Evolutionary conservation across 37 sponge, comb jelly and placozoan species (phyloP).

Genomic region (Bolinopsis microptera): DNA sequence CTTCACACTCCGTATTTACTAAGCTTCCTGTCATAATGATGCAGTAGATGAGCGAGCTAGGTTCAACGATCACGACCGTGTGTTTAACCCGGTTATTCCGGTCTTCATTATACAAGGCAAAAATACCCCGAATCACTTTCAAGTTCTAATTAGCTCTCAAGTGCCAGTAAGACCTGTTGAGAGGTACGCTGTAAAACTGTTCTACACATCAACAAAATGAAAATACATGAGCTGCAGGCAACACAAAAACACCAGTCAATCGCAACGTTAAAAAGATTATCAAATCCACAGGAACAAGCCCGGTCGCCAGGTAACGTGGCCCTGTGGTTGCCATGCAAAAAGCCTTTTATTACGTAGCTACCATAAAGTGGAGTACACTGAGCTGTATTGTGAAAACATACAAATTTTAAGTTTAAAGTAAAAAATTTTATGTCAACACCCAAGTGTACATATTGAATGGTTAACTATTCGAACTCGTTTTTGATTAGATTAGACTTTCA

Average conservation of each 20-base stretch:
- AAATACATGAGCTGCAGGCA: not conserved
- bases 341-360: constrained; percentile 24
- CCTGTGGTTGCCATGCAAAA: constrained; percentile 7
- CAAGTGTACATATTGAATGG: constrained; percentile 53
- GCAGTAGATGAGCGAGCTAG: not conserved
- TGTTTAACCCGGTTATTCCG: not conserved
- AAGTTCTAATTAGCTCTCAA: constrained; percentile 52
- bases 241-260: not conserved
- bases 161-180: constrained; percentile 47
- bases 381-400: constrained; percentile 51
- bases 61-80: not conserved
- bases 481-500: constrained; percentile 55
- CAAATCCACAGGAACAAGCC: constrained; percentile 1
- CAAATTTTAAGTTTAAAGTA: constrained; percentile 36
- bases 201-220: constrained; percentile 32
- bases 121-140: not conserved
- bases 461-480: constrained; percentile 45
- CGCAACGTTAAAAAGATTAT: constrained; percentile 33
- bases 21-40: not conserved
- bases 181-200: constrained; percentile 21
- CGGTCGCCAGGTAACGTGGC: not conserved
- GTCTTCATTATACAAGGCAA: not conserved
- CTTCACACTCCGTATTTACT: not conserved
- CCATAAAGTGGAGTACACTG: constrained; percentile 27
- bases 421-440: constrained; percentile 56